Conservation (phyloP, 2,888 invertebrate genomes). For the Sipunculus nudus region DNA sequence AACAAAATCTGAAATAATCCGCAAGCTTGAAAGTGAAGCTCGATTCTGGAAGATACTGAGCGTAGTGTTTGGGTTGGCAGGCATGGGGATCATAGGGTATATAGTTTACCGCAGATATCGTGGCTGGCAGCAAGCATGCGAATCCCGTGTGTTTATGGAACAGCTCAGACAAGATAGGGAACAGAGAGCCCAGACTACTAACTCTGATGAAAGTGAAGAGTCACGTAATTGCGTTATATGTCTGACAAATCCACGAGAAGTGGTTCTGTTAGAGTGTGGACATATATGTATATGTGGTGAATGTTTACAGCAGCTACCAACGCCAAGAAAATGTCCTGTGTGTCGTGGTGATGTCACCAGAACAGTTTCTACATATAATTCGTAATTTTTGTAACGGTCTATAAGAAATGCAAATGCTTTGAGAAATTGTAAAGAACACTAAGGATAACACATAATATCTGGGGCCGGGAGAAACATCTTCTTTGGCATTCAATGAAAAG, state of each 20-base stretch:
- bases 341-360: slow-evolving; percentile 78
- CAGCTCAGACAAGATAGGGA: not conserved
- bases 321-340: slow-evolving; percentile 77
- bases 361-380: slow-evolving; percentile 80
- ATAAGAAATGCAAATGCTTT: too few species aligned
- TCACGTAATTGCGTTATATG: slow-evolving; percentile 86
- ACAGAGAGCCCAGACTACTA: not conserved
- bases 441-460: too few species aligned
- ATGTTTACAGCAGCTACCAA: slow-evolving; percentile 78
- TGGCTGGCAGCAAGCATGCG: slow-evolving; percentile 29
- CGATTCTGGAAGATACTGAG: slow-evolving; percentile 70
- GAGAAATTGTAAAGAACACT: too few species aligned
- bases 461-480: too few species aligned
- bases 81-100: slow-evolving; percentile 69
- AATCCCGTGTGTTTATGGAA: slow-evolving; percentile 7
- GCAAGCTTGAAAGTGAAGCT: slow-evolving; percentile 77
- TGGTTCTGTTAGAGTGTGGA: slow-evolving; percentile 87
- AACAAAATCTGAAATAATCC: slow-evolving; percentile 79
- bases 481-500: too few species aligned
- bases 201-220: not conserved
- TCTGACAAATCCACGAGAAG: slow-evolving; percentile 84
- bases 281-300: slow-evolving; percentile 91
- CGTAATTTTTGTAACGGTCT: too few species aligned
- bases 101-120: slow-evolving; percentile 69
- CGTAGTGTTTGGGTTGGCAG: slow-evolving; percentile 71